These are phyloP conservation scores for Sitta carolinensis DNA, from an alignment of 2,797 vertebrate genomes.

Conservation along the genomic window DNA sequence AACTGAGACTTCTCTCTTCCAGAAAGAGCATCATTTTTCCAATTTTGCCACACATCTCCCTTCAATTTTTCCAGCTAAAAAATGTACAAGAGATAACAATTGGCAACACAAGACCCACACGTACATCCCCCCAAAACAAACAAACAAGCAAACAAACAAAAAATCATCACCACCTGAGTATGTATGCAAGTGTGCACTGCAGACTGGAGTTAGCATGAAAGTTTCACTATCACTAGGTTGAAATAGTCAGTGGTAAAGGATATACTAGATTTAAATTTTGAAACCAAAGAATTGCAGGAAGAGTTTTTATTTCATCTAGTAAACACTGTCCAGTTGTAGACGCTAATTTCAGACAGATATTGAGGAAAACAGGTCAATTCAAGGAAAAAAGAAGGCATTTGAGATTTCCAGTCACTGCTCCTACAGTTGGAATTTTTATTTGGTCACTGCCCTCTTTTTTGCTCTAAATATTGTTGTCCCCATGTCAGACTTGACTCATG, in stretches of 20 bases:
- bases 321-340: neutral
- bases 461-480: neutral
- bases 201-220: neutral
- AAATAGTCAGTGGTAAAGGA: neutral
- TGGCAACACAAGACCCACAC: neutral
- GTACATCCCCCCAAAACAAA: neutral
- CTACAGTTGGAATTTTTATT: neutral
- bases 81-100: neutral
- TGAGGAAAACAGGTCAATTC: neutral
- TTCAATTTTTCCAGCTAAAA: neutral
- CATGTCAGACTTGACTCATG: neutral
- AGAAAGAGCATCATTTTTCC: neutral
- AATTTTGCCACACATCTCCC: neutral
- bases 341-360: neutral
- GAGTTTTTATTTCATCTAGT: neutral
- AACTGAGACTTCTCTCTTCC: neutral
- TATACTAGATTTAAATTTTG: neutral
- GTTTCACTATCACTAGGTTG: neutral
- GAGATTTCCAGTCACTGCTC: neutral
- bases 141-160: neutral
- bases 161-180: fast-evolving
- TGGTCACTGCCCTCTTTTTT: neutral
- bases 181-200: neutral
- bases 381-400: neutral
- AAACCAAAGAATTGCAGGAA: neutral